phyloP scores from a whole-genome alignment of 2,888 invertebrate species.

The Acheta domesticus region DNA sequence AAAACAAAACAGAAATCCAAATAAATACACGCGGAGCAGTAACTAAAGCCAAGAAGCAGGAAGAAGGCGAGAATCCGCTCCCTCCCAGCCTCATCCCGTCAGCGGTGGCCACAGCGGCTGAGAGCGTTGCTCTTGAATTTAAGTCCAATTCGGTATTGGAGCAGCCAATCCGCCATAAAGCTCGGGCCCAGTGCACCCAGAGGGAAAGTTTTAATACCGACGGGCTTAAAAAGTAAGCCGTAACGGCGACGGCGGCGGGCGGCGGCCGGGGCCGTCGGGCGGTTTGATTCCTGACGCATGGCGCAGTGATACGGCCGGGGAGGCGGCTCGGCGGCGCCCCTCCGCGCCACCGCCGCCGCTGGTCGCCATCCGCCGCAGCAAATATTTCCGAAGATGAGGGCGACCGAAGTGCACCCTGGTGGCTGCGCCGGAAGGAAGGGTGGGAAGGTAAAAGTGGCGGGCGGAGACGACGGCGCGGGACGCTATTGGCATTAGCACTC shows the following conservation, averaged over 20 bases:
- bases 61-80: background rate
- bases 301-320: background rate
- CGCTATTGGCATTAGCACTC: too few species aligned
- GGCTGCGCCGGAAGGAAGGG: background rate
- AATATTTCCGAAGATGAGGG: background rate
- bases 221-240: slow-evolving; percentile 18
- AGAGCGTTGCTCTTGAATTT: background rate
- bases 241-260: background rate
- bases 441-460: background rate
- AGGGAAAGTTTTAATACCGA: slow-evolving; percentile 3
- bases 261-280: background rate
- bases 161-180: slow-evolving; percentile 18
- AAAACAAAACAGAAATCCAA: too few species aligned
- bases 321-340: background rate
- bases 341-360: too few species aligned
- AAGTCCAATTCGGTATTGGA: slow-evolving; percentile 6
- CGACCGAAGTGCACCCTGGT: slow-evolving; percentile 4
- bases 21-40: too few species aligned
- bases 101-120: background rate
- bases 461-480: background rate
- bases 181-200: background rate
- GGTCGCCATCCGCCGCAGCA: background rate
- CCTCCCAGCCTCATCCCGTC: background rate
- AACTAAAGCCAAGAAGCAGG: background rate
- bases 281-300: slow-evolving; percentile 1